These are phyloP conservation scores for Nebria brevicollis DNA, from an alignment of 2,888 invertebrate species.

Conservation along the genomic window DNA sequence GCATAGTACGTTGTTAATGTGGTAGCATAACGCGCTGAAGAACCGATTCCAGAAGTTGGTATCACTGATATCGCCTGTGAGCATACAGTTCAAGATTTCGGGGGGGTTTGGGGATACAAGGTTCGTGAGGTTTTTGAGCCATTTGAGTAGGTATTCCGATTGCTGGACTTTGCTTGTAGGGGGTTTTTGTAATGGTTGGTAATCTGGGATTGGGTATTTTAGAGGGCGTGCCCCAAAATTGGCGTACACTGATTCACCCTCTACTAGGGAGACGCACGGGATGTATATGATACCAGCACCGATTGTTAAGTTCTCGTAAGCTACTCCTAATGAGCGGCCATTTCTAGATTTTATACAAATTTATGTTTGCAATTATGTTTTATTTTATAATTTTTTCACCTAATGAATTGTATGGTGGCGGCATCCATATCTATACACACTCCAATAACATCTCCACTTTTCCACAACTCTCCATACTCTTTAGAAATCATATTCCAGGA, in stretches of 20 bases:
- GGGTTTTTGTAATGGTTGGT: constrained; percentile 70
- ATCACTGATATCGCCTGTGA: constrained; percentile 32
- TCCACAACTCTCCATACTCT: constrained; percentile 82
- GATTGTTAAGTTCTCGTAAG: constrained; percentile 75
- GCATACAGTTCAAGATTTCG: constrained; percentile 46
- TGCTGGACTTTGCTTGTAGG: constrained; percentile 31
- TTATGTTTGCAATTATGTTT: too few relatives aligned
- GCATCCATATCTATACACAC: constrained; percentile 79
- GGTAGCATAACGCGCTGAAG: constrained; percentile 28
- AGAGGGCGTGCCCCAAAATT: constrained; percentile 80
- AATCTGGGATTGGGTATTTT: constrained; percentile 75
- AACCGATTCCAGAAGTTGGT: constrained; percentile 37
- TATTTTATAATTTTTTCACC: constrained; percentile 58
- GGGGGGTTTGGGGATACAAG: constrained; percentile 24
- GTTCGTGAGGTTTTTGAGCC: constrained; percentile 34
- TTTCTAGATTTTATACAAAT: constrained; percentile 66
- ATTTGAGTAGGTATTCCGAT: constrained; percentile 24
- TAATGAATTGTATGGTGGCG: constrained; percentile 74
- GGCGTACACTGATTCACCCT: constrained; percentile 78
- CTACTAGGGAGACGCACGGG: constrained; percentile 82
- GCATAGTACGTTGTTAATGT: constrained; percentile 17
- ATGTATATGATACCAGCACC: constrained; percentile 82
- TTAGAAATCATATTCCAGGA: constrained; percentile 78
- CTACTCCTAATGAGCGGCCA: constrained; percentile 78
- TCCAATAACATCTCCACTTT: constrained; percentile 84